Evolutionary conservation across 2,113 vertebrate species (phyloP), one percentile per base, ranked within the genome.

Genomic region (Xiphophorus hellerii): DNA sequence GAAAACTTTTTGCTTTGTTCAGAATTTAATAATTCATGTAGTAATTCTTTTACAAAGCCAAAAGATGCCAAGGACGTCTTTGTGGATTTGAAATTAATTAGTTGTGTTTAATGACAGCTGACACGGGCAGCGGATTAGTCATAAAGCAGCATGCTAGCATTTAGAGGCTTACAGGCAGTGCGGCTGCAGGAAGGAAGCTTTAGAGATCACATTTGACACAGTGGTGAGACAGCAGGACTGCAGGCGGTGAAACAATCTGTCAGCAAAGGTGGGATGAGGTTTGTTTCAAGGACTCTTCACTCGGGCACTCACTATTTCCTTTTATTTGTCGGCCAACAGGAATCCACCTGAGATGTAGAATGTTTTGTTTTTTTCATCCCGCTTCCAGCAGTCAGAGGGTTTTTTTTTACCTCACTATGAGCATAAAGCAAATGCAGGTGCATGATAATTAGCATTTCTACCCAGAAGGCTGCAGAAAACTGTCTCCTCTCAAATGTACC

Each of bases 151-250:
- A 71, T 80, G 81, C 66, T 58, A 33, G 62, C 54, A 67, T 70
- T 85, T 67, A 81, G 68, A 76, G 7, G 77, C 76, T 71, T 31
- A 67, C 67, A 66, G 62, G 63, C 63, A 51, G 48, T 51, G 74
- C 74, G 22, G 48, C 80, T 77, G 69, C 76, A 39, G 80, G 82
- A 90, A 80, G 71, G 63, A 65, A 78, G 70, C 69, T 14, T 69
- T 82, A 70, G 71, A 82, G 78, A 78, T 72, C 58, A 62, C 73
- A 69, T 73, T 87, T 87, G 78, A 90, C 89, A 91, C 89, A 71
- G 89, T 76, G 44, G 71, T 44, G 79, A 84, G 88, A 84, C 89
- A 86, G 71, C 62, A 70, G 54, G 69, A 75, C 76, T 71, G 76
- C 84, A 64, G 75, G 76, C 75, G 58, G 76, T 61, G 68, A 28